Evolutionary conservation across 2,797 vertebrate genomes (phyloP).

Genomic region (Simalia tracyae): DNA sequence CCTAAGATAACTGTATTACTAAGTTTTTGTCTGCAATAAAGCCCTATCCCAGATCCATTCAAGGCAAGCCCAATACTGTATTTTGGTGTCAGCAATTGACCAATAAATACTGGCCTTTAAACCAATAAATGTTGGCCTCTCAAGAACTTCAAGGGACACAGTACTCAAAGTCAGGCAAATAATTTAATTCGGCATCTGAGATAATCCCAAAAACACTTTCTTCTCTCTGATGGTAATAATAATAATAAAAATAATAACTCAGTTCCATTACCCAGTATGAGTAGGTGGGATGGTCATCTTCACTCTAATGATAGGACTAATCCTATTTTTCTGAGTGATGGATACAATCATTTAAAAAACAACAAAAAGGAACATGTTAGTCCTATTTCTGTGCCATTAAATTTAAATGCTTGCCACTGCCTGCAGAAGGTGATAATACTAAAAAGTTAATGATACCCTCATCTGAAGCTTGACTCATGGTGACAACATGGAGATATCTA

Average conservation of each 20-base stretch:
- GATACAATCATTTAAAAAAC: neutral
- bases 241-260: neutral
- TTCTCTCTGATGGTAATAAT: neutral
- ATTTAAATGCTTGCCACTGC: neutral
- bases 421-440: neutral
- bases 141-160: neutral
- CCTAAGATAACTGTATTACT: too few relatives aligned
- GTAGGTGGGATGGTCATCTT: neutral
- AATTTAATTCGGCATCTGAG: neutral
- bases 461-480: neutral
- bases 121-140: neutral
- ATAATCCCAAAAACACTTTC: neutral
- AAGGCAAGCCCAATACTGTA: neutral
- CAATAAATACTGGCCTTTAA: neutral
- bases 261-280: neutral
- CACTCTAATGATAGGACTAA: neutral
- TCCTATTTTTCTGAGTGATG: neutral
- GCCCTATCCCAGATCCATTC: neutral
- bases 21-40: neutral
- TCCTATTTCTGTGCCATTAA: neutral
- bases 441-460: neutral
- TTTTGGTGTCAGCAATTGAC: neutral
- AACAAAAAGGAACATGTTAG: neutral
- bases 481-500: neutral
- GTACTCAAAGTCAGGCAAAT: neutral